Conservation (phyloP, 2,888 invertebrate genomes). For the Lithophane socia region DNA sequence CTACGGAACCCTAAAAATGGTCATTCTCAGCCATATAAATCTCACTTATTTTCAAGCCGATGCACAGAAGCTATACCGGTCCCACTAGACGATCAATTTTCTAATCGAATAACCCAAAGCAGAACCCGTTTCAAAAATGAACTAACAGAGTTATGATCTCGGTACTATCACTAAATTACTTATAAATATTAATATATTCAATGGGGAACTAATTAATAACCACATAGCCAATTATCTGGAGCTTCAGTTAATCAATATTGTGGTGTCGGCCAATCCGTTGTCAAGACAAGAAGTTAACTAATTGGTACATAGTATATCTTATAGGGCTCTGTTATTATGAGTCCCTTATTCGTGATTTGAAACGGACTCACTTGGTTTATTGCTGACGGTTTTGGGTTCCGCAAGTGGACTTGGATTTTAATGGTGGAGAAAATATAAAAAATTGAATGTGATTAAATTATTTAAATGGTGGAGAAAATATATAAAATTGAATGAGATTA, state of each 20-base stretch:
- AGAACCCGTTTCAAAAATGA: constrained; percentile 52
- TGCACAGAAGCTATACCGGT: constrained; percentile 39
- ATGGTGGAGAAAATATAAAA: neutral
- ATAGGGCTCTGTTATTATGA: constrained; percentile 75
- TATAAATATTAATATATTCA: constrained; percentile 74
- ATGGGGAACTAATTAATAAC: constrained; percentile 81
- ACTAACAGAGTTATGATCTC: constrained; percentile 49
- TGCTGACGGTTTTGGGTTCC: constrained; percentile 50
- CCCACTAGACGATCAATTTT: constrained; percentile 48
- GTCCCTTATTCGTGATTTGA: constrained; percentile 65
- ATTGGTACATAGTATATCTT: constrained; percentile 81
- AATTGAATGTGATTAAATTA: too few relatives aligned
- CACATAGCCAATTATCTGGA: constrained; percentile 81
- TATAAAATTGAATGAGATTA: too few relatives aligned
- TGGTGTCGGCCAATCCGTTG: constrained; percentile 73
- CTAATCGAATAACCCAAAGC: constrained; percentile 58
- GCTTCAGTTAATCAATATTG: constrained; percentile 81
- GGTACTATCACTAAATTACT: constrained; percentile 60
- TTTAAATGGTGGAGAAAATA: too few relatives aligned
- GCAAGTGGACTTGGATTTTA: constrained; percentile 5
- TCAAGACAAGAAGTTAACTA: constrained; percentile 82
- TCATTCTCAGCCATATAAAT: constrained; percentile 15
- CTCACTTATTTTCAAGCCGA: constrained; percentile 31
- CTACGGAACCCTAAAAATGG: neutral
- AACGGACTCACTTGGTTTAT: constrained; percentile 62